Base-by-base conservation (phyloP, 2,888 invertebrate genomes). In the Acrobasis repandana region DNA sequence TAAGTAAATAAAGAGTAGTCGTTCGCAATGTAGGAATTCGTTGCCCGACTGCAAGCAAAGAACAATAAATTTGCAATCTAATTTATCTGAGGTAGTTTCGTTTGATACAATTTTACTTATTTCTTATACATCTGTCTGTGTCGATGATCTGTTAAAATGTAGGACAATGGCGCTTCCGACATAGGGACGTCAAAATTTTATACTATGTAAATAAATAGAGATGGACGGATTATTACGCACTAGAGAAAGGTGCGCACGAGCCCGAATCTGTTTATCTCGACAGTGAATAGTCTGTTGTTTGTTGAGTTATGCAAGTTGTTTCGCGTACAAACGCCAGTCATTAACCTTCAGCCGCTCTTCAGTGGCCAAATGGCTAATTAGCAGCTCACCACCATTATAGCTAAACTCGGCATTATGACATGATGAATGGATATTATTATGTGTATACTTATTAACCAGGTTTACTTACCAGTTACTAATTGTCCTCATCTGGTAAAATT, bases 351-450 rank as follows among this genome's bases (percentile, higher is more conserved):
- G 67, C 61, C 61, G 67, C 69, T 66, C 68, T 70, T 69, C 74
- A 75, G 75, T 77, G 77, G 76, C 77, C 75, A 76, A 78, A 68
- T 74, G 68, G 72, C 71, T 78, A 79, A 79, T 79, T 77, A 47
- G 46, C 57, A 73, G 68, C 67, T 69, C 61, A 68, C 73, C 73
- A 74, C 74, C 73, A 65, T 60, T 62, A 62, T 60, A 58, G 59
- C 58, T 46, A 51, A 50, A 59, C 52, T 51, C 47, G 28, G 56
- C 51, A 58, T 56, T 63, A 62, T 61, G 56, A 58, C 48, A 28
- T 48, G 34, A 48, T 48, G 54, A 54, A 54, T 54, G 38, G 54
- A 20, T 36, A n/a, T 38, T 38, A 38, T 43, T 9, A 38, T 54
- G 20, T 20, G 20, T 28, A 1, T 20, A 28, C 28, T 28, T 28